Percentiles rank a stretch among this genome's conserved stretches.
phyloP scores from a whole-genome alignment of 2,888 invertebrate species.

The Coenonympha glycerion region DNA sequence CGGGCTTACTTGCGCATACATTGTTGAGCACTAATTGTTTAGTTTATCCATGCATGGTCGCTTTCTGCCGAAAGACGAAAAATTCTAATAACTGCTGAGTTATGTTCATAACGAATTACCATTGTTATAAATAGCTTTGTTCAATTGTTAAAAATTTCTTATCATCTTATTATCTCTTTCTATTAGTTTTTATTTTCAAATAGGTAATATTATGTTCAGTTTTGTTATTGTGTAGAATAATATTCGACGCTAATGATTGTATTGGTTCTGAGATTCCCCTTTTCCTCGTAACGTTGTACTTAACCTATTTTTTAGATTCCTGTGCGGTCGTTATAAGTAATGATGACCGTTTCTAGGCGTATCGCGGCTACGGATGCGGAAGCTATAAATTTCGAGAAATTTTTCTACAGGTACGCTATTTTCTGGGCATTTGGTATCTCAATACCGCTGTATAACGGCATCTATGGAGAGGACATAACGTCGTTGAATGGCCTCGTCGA shows the following conservation, averaged over 20 bases:
- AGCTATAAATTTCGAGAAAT: constrained; percentile 19
- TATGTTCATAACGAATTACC: too few relatives aligned
- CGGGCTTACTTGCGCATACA: too few relatives aligned
- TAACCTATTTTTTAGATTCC: constrained; percentile 4
- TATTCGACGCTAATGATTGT: not conserved
- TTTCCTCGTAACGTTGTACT: not conserved
- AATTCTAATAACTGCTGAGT: too few relatives aligned
- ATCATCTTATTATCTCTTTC: too few relatives aligned
- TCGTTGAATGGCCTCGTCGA: constrained; percentile 50
- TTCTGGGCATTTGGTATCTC: constrained; percentile 23
- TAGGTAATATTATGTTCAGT: too few relatives aligned
- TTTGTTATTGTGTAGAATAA: too few relatives aligned
- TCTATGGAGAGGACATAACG: constrained; percentile 34
- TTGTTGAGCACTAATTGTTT: too few relatives aligned
- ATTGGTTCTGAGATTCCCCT: not conserved
- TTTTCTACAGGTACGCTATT: constrained; percentile 20
- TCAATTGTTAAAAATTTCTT: too few relatives aligned
- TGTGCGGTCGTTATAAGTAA: constrained; percentile 7
- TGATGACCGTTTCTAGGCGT: constrained; percentile 1
- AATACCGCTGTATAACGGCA: constrained; percentile 29
- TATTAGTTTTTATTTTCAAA: too few relatives aligned
- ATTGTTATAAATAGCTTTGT: too few relatives aligned
- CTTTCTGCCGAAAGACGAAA: too few relatives aligned
- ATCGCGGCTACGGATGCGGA: constrained; percentile 12
- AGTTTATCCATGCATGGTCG: too few relatives aligned